Evolutionary conservation across 2,113 vertebrate genomes (phyloP).

Genomic region (Morone saxatilis): DNA sequence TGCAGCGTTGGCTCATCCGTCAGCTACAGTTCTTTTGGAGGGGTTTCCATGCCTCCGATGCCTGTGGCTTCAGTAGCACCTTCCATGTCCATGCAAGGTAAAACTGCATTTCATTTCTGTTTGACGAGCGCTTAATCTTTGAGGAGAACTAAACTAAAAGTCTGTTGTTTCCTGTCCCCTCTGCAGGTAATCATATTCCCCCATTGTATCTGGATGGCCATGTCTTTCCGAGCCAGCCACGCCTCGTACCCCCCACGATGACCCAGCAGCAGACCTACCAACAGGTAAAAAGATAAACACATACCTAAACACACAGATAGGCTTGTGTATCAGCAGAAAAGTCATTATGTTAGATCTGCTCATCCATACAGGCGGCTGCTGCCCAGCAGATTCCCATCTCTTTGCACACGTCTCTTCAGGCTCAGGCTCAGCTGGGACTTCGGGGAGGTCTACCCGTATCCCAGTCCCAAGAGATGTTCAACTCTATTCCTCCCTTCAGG

Average conservation of each 20-base stretch:
- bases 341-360: constrained; percentile 17
- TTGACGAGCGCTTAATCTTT: neutral
- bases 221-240: constrained; percentile 95
- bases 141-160: neutral
- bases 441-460: constrained; percentile 95
- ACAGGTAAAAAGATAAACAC: constrained; percentile 84
- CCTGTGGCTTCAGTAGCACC: constrained; percentile 97
- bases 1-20: constrained; percentile 95
- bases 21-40: constrained; percentile 97
- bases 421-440: constrained; percentile 95
- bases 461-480: constrained; percentile 99
- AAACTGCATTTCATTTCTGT: neutral
- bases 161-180: neutral
- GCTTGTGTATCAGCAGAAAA: neutral
- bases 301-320: neutral
- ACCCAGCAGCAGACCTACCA: constrained; percentile 98
- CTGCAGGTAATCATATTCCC: constrained; percentile 93
- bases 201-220: constrained; percentile 97
- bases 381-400: constrained; percentile 99
- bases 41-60: constrained; percentile 97
- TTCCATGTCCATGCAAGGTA: constrained; percentile 98
- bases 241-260: constrained; percentile 94
- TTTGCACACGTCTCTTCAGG: constrained; percentile 97
- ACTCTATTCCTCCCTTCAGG: constrained; percentile 96
- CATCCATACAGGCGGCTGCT: constrained; percentile 88